Percentiles rank a stretch among this genome's conserved stretches.
Evolutionary conservation across 92 coral and sea anemone species (phyloP).

Genomic region (Metridium senile): DNA sequence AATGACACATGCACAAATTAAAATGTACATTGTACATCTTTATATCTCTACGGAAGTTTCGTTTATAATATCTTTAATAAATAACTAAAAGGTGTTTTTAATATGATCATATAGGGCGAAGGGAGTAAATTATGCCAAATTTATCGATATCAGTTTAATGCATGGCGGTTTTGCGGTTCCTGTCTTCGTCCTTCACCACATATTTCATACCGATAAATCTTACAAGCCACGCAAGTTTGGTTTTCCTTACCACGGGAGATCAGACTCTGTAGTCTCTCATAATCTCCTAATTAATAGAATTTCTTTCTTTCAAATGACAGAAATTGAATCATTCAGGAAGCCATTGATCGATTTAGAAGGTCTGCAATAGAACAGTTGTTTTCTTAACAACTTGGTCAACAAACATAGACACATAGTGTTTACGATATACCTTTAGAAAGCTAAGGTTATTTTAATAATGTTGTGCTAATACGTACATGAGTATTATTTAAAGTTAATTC

Average conservation of each 20-base stretch:
- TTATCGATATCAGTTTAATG: not conserved
- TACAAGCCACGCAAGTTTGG: not conserved
- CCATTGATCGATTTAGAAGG: conserved; percentile 17
- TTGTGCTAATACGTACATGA: no score
- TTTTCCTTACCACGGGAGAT: conserved; percentile 7
- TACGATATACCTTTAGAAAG: not conserved
- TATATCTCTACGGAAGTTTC: no score
- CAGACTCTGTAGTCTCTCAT: not conserved
- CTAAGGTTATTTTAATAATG: conserved; percentile 4
- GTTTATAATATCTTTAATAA: no score
- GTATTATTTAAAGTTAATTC: not conserved
- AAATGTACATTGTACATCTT: not conserved
- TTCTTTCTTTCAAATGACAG: conserved; percentile 21
- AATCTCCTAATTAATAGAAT: conserved; percentile 4
- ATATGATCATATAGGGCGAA: not conserved
- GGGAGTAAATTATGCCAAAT: not conserved
- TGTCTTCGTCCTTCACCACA: conserved; percentile 12
- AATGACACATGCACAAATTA: not conserved
- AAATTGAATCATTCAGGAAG: conserved; percentile 38
- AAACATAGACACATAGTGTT: conserved; percentile 8
- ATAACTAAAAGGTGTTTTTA: no score
- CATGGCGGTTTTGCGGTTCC: conserved; percentile 4
- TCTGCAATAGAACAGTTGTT: conserved; percentile 28
- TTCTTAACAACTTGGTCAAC: conserved; percentile 31
- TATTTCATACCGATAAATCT: conserved; percentile 7